Base-by-base conservation (phyloP, 2,113 vertebrate genomes). In the Argyrosomus japonicus region DNA sequence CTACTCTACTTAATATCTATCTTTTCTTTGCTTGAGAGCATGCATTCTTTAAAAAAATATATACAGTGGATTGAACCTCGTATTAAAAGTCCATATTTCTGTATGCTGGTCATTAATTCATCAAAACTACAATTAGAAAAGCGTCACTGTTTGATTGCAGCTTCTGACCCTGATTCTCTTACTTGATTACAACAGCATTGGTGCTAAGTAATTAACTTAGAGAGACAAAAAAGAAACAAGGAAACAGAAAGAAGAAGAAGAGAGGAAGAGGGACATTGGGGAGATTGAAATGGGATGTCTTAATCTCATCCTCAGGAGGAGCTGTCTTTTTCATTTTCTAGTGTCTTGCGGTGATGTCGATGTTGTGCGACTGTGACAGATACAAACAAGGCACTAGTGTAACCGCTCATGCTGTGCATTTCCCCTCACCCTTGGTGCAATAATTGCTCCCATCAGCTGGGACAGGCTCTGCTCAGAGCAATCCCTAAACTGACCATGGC, bases 401-500 rank as follows among this genome's bases (percentile, higher is more conserved):
- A 75, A 45, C 36, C 25, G 62, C 27, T 67, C 18, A 45, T 64
- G 11, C 40, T 53, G 68, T 67, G 54, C 40, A 50, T 45, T 69
- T 60, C 57, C 67, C 36, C 27, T 69, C 67, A 36, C 48, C 62
- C 53, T 17, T 6, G 6, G 18, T 29, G 43, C 69, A 77, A 63
- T 82, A 50, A 87, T 77, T 63, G 72, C 54, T 61, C 21, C 36
- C 53, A 77, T 80, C 68, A 67, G 19, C 43, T 27, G 25, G 68
- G 40, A 53, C 57, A 68, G 56, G 56, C 76, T 75, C 43, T 48
- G 74, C 69, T 75, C 63, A 70, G n/a, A 53, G 79, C 70, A 53
- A 18, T 62, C 53, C 47, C 43, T 47, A 61, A 58, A 77, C 72
- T 56, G 68, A 77, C 56, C 51, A 21, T 53, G 50, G 68, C n/a